Base-by-base conservation (phyloP, 2,797 vertebrate genomes). In the Alfaro cultratus region DNA sequence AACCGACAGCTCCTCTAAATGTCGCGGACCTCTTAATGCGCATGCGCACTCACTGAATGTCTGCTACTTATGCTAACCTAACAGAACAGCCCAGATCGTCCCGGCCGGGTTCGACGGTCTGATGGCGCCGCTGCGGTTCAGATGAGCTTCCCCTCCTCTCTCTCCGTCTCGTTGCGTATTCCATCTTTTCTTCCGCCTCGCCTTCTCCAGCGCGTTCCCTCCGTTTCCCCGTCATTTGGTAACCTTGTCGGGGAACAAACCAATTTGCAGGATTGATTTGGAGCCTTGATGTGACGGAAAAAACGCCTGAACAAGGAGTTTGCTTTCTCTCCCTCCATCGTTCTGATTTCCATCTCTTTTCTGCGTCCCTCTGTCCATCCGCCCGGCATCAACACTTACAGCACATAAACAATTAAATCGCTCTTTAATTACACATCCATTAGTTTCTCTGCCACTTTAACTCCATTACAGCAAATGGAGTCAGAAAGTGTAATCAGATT, bases 261-360 rank as follows among this genome's bases (percentile, higher is more conserved):
- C 96, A 95, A 96, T 96, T 95, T 95, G 89, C 94, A 94, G 93
- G 94, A 96, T 95, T 95, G 96, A 96, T 96, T 95, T 91, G 94
- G 91, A 95, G 94, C 94, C 94, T 95, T 95, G 95, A 95, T 95
- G 94, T 95, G 94, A 95, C 93, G 90, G 92, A 88, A 13, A 70
- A 94, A 94, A 94, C 79, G 64, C 92, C 95, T 95, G 95, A 96
- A 95, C 95, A 95, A 95, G 93, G 93, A 91, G 80, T 94, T 95
- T 94, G 78, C 87, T 83, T 81, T 83, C 91, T 83, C 84, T 85
- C 71, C 76, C 64, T 87, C 86, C 73, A 74, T 60, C 73, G 77
- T 23, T 36, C 64, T 23, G 13, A 80, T 81, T 86, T 60, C 74
- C 68, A 36, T 53, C 76, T 78, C 73, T 34, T 75, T 51, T 53